Conservation (phyloP, 2,113 vertebrate species). For the Nesogale talazaci region DNA sequence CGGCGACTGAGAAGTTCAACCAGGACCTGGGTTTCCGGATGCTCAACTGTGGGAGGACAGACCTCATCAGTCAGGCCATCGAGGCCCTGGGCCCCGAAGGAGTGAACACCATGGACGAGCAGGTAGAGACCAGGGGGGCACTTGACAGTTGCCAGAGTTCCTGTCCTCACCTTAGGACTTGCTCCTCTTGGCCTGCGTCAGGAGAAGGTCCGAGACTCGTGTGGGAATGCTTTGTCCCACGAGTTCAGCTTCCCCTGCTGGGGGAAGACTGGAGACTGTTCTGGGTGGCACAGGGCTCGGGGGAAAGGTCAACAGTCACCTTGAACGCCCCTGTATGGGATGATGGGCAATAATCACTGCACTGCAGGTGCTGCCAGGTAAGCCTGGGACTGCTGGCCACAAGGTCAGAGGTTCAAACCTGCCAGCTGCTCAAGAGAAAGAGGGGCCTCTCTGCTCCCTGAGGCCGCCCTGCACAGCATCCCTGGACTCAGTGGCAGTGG, state of each 20-base stretch:
- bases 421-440: no score
- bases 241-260: background rate
- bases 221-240: fast-evolving
- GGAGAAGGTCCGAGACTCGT: background rate
- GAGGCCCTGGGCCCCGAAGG: constrained; percentile 93
- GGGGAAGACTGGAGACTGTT: background rate
- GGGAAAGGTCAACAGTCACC: background rate
- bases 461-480: no score
- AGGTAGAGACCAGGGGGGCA: constrained; percentile 85
- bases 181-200: background rate
- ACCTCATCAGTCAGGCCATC: constrained; percentile 96
- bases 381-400: no score
- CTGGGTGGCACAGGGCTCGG: background rate
- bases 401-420: background rate
- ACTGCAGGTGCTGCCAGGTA: no score
- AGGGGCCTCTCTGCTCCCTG: no score
- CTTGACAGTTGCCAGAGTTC: fast-evolving
- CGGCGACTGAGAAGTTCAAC: constrained; percentile 96
- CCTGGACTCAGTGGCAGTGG: no score
- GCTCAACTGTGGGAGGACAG: constrained; percentile 97
- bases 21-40: constrained; percentile 98
- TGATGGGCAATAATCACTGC: background rate
- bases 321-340: background rate
- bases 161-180: background rate
- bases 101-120: constrained; percentile 98